Base-by-base conservation (phyloP, 2,797 vertebrate species). In the Luscinia luscinia region DNA sequence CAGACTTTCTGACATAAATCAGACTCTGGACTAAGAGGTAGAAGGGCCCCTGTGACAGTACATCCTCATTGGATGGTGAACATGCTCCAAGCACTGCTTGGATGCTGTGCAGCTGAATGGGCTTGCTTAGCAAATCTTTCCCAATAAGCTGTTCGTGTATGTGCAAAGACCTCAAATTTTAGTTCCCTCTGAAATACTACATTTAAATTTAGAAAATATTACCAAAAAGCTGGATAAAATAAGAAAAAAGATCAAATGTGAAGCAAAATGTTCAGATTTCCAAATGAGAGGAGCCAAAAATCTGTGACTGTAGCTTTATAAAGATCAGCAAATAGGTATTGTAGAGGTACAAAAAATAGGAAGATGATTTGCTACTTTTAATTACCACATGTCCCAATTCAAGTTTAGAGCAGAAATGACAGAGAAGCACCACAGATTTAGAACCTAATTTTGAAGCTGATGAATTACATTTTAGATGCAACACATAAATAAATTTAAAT, bases 131-230 rank as follows among this genome's bases (percentile, higher is more conserved):
- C 32, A 87, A n/a, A 84, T n/a, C 36, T 23, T 6, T 40, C 48
- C 49, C 1, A 3, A 21, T 67, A 17, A 76, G 17, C 5, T 70
- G 26, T 38, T 57, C 0, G 0, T 17, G 21, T n/a, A 43, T 2
- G 1, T 26, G 38, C 38, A 57, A 73, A 76, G 26, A 28, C 17
- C 32, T 81, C 55, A 46, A 16, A 46, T 69, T 81, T 57, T 75
- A 40, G 30, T 86, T 27, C 15, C 32, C 12, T 66, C 62, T 48
- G 67, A 82, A 79, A 54, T 9, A 16, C 7, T 48, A 4, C 13
- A 5, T 87, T 46, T 41, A 75, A 55, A 46, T 68, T 81, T 81
- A 41, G 46, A 89, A 86, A 34, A 34, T 22, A 4, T 18, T 86
- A n/a, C 17, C 17, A 62, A 77, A 81, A 64, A 73, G 7, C 13